Evolutionary conservation across 2,113 vertebrate genomes (phyloP).

Genomic region (Ciconia stormi): DNA sequence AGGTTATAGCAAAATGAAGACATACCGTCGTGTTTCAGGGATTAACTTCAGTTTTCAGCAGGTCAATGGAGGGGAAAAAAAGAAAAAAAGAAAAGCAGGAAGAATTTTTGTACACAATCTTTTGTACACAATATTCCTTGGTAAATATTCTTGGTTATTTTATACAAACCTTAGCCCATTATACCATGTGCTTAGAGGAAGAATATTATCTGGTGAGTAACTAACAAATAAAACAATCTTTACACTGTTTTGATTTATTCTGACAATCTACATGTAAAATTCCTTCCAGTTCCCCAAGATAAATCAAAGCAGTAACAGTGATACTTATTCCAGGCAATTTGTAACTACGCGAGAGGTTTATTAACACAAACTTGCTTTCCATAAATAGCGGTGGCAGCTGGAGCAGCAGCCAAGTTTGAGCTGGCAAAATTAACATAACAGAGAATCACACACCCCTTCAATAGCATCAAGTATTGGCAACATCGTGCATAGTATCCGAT

Average conservation of each 20-base stretch:
- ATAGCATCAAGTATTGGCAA: background rate
- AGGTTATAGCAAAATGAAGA: background rate
- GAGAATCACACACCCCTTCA: background rate
- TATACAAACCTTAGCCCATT: background rate
- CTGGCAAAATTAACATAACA: constrained; percentile 15
- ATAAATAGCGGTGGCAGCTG: constrained; percentile 21
- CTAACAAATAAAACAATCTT: background rate
- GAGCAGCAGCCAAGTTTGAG: background rate
- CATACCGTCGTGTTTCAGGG: background rate
- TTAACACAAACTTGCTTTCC: constrained; percentile 29
- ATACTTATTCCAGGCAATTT: constrained; percentile 21
- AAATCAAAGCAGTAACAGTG: background rate
- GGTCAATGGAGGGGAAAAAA: background rate
- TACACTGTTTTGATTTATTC: background rate
- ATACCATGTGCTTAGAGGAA: background rate
- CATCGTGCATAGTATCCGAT: background rate
- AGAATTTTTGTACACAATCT: background rate
- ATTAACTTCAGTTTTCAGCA: background rate
- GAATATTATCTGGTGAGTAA: background rate
- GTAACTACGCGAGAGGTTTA: background rate
- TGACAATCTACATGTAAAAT: background rate
- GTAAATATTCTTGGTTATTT: background rate
- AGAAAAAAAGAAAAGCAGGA: background rate
- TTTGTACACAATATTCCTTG: background rate
- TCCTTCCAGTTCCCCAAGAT: background rate